Conservation (phyloP, 2,113 vertebrate genomes). For the Galbula dea region DNA sequence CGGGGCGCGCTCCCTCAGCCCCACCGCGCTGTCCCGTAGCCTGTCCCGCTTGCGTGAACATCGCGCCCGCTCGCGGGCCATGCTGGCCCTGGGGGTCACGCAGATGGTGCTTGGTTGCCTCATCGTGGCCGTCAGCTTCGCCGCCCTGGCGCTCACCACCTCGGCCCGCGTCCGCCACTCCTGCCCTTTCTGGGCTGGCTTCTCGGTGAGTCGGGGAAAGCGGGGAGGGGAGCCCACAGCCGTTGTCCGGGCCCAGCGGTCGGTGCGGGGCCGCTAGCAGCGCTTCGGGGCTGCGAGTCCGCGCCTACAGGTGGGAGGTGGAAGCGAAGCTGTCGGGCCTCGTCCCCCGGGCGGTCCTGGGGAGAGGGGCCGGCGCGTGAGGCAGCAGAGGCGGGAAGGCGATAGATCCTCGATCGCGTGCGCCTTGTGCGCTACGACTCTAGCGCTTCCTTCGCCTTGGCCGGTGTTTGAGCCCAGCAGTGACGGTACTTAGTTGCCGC, state of each 20-base stretch:
- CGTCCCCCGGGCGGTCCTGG: not conserved
- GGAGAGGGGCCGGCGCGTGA: not conserved
- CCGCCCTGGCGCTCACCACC: constrained; percentile 93
- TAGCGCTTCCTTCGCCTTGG: not conserved
- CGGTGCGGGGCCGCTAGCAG: not conserved
- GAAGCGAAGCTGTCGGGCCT: not conserved
- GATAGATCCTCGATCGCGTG: not conserved
- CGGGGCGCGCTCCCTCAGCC: constrained; percentile 78
- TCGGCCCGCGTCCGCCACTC: constrained; percentile 94
- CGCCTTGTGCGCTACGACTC: accelerated
- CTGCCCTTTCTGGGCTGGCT: constrained; percentile 97
- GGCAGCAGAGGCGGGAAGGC: not conserved
- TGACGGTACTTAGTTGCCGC: accelerated
- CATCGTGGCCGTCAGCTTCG: constrained; percentile 95
- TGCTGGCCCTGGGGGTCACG: constrained; percentile 91
- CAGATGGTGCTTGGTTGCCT: constrained; percentile 96
- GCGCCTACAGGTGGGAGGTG: not conserved
- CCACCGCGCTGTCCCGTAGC: constrained; percentile 86
- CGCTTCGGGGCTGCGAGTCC: not conserved
- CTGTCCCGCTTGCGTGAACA: constrained; percentile 86
- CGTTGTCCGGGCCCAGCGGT: not conserved
- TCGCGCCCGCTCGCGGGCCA: constrained; percentile 87
- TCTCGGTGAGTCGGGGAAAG: constrained; percentile 85
- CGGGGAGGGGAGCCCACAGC: not conserved
- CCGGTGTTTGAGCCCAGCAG: not conserved